Evolutionary conservation across 2,797 vertebrate genomes (phyloP), one percentile per base, ranked within the genome.

Genomic region (Pelochelys cantorii): DNA sequence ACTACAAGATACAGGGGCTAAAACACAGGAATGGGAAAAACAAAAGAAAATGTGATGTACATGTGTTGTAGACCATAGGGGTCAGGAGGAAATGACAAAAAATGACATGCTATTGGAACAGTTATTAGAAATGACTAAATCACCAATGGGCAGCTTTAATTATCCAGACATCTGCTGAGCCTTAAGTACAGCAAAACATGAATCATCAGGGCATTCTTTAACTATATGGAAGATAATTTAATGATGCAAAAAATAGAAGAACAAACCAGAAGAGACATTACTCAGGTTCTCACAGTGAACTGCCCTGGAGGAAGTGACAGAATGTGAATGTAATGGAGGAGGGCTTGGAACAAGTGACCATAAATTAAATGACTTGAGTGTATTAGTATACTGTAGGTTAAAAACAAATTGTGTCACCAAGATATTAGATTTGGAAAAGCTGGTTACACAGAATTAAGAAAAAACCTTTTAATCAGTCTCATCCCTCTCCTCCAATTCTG

Each of bases 101-200:
- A 89, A 86, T 82, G 25, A 74, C 23, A 29, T 85, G 62, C 57
- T 92, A 74, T 82, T 88, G 53, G 53, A 84, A 87, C 78, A 84
- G 87, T 83, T 62, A 86, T 74, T 42, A 90, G 81, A 92, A 95
- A 81, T 80, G 1, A 62, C 53, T 74, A 75, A 87, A 79, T 89
- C 22, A 7, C 74, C 88, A 37, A 71, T 92, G 71, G 74, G 75
- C 80, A 83, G 11, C 81, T 96, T 95, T 91, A 95, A 89, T 94
- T 93, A 92, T 60, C 86, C 84, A 74, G 90, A 91, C 31, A 68
- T 93, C 90, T 95, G 88, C 54, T 94, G 83, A 92, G 31, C 80
- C 90, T 88, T 56, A 93, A 96, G 84, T 83, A 88, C 37, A 88
- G 54, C 56, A 93, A 90, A 91, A 85, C 20, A 60, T 90, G 52